Evolutionary conservation across 1,140 invertebrate species (phyloP), one percentile per base, ranked within the genome.

Genomic region (Adoxophyes honmai): DNA sequence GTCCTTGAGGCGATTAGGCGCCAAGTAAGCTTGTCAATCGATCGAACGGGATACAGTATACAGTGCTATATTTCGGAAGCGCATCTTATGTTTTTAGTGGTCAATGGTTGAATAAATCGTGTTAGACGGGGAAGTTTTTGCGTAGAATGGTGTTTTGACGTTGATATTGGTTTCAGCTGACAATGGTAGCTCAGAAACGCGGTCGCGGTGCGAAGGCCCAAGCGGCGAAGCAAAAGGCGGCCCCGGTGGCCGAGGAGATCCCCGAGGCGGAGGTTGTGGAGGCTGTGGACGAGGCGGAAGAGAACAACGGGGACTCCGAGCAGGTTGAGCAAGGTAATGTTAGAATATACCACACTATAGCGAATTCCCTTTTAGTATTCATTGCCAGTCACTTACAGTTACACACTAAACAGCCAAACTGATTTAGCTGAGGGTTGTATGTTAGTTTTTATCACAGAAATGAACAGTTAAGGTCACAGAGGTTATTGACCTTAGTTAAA

Each of bases 101-200:
- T n/a, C n/a, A n/a, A n/a, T n/a, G n/a, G n/a, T n/a, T n/a, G n/a
- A n/a, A n/a, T n/a, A n/a, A n/a, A n/a, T n/a, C n/a, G n/a, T n/a
- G n/a, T 54, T 71, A 67, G 21, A 48, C 64, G 70, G 70, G 37
- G 33, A 42, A 63, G 48, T 58, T 52, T 28, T 53, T 44, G 1
- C 11, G 42, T 0, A 28, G 1, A 48, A n/a, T 21, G 21, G 21
- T 21, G 18, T n/a, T 48, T 48, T 48, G n/a, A 28, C 21, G 21
- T 2, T 6, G 21, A 6, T 28, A 28, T 48, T 48, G 38, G 6
- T 42, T 48, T 48, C 21, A 48, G 42, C 54, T 14, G 16, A 84
- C 67, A 53, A 88, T 88, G 85, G 85, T 88, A 33, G 85, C 85
- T 14, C 81, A 73, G 38, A 88, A 88, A 68, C 78, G 71, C 66